Conservation (phyloP, 2,888 invertebrate species). For the Andricus quercusramuli region DNA sequence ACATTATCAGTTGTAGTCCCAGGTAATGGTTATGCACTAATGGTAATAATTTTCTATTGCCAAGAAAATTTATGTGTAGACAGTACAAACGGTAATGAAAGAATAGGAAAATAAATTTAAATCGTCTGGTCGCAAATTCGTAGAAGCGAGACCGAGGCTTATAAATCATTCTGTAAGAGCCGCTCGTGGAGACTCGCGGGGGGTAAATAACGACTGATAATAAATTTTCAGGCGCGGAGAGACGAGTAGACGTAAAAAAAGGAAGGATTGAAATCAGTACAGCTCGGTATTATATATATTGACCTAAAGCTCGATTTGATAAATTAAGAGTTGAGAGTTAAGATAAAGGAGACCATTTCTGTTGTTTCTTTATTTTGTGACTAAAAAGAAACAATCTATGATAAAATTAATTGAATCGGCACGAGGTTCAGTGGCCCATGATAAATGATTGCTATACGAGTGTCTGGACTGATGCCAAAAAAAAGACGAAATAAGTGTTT, state of each 20-base stretch:
- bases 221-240: constrained; percentile 1
- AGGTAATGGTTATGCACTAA: background rate
- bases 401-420: background rate
- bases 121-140: constrained; percentile 1
- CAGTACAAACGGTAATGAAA: background rate
- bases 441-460: background rate
- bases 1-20: background rate
- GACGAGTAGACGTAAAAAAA: background rate
- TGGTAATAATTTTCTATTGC: background rate
- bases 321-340: background rate
- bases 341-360: background rate
- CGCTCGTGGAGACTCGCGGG: background rate
- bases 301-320: background rate
- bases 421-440: constrained; percentile 10
- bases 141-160: background rate
- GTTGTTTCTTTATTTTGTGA: background rate
- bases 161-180: constrained; percentile 5
- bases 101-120: constrained; percentile 1
- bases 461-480: background rate
- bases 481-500: background rate
- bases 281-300: background rate
- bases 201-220: constrained; percentile 19
- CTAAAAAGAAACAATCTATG: background rate
- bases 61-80: background rate
- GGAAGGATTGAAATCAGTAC: background rate